Percentiles rank a stretch among this genome's conserved stretches.
Evolutionary conservation across 2,113 vertebrate genomes (phyloP).

Genomic region (Sitta europaea): DNA sequence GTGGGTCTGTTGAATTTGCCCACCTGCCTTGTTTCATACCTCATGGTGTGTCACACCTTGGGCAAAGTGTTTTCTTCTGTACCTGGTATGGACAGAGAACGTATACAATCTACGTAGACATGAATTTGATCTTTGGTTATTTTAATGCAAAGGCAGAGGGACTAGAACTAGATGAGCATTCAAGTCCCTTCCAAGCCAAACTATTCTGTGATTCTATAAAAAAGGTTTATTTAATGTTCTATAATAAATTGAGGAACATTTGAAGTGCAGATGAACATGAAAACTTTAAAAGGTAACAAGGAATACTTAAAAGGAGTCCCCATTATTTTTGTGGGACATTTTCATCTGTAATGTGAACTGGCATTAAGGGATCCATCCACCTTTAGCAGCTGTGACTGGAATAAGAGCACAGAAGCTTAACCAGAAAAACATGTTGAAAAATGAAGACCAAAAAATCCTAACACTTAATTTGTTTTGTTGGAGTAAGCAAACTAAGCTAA

Average conservation of each 20-base stretch:
- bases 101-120: rapidly evolving
- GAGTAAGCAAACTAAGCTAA: background rate
- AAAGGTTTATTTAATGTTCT: background rate
- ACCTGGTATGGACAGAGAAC: background rate
- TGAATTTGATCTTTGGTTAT: background rate
- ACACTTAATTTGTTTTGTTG: background rate
- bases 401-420: background rate
- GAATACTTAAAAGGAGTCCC: background rate
- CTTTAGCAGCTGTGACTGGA: background rate
- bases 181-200: background rate
- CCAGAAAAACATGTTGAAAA: background rate
- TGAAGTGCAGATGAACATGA: background rate
- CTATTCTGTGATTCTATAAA: background rate
- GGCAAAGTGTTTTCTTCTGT: background rate
- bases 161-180: background rate
- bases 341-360: background rate
- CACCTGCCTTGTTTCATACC: background rate
- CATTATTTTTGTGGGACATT: background rate
- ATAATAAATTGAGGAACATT: background rate
- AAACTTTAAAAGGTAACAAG: background rate
- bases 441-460: background rate
- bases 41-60: background rate
- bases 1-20: background rate
- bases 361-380: background rate
- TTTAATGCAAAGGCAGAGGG: background rate